Conservation (phyloP, 1,140 invertebrate genomes). For the Manduca sexta region DNA sequence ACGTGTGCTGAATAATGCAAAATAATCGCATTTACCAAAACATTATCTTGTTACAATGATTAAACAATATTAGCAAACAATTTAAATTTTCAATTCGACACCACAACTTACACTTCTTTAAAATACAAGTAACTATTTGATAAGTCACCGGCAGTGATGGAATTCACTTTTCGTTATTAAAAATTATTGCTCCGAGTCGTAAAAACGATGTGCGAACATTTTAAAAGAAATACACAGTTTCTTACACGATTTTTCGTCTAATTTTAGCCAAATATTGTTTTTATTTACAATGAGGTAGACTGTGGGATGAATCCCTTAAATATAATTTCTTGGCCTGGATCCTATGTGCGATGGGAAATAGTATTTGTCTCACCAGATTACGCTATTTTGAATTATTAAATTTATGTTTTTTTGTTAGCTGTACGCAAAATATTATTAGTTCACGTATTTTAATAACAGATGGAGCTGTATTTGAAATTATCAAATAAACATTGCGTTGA, state of each 20-base stretch:
- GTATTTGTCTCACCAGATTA: too few species aligned
- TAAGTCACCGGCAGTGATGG: not conserved
- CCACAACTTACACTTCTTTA: not conserved
- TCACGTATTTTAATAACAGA: too few species aligned
- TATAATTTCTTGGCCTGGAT: conserved; percentile 47
- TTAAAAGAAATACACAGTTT: not conserved
- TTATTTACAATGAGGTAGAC: conserved; percentile 71
- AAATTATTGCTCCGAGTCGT: too few species aligned
- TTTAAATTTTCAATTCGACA: not conserved
- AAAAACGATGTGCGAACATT: not conserved
- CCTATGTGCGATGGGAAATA: conserved; percentile 1
- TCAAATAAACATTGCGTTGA: too few species aligned
- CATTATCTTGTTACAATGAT: too few species aligned
- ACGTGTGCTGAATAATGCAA: too few species aligned
- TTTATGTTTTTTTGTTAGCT: too few species aligned
- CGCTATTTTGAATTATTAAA: too few species aligned
- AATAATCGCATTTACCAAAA: too few species aligned
- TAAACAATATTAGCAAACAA: too few species aligned
- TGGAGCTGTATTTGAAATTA: too few species aligned
- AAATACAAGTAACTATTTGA: not conserved
- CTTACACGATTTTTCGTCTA: conserved; percentile 39
- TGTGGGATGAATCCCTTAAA: conserved; percentile 43
- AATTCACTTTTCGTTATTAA: not conserved
- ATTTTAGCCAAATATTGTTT: conserved; percentile 57
- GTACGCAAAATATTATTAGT: too few species aligned